Percentiles rank a stretch among this genome's conserved stretches.
phyloP scores from a whole-genome alignment of 2,113 vertebrate genomes.

The Zosterops borbonicus region DNA sequence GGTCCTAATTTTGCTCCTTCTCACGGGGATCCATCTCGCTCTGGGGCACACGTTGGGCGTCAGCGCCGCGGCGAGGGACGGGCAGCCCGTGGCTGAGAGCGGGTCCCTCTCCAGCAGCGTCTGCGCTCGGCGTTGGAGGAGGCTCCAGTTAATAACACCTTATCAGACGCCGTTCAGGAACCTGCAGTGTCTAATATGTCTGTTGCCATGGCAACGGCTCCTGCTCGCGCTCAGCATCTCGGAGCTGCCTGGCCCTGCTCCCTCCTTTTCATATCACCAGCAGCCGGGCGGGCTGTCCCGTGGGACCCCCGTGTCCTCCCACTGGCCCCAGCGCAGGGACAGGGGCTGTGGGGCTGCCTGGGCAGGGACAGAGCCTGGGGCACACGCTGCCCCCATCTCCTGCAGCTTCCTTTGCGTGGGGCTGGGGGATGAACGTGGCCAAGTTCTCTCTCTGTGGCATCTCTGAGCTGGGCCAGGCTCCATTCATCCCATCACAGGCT shows the following conservation, averaged over 20 bases:
- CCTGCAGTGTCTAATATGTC: constrained; percentile 79
- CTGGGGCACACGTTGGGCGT: neutral
- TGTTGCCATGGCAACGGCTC: constrained; percentile 76
- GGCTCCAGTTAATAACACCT: constrained; percentile 80
- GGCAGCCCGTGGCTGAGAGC: constrained; percentile 34
- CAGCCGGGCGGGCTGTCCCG: constrained; percentile 32
- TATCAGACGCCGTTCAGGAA: constrained; percentile 79
- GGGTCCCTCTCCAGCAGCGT: constrained; percentile 38
- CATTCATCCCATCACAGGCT: neutral
- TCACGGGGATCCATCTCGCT: neutral
- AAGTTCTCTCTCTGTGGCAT: neutral
- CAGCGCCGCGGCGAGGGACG: constrained; percentile 4
- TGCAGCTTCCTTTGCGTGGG: neutral
- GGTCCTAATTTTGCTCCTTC: neutral
- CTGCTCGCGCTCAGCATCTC: constrained; percentile 72
- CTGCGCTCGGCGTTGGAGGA: constrained; percentile 61
- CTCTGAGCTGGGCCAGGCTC: neutral
- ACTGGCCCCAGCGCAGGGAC: fast-evolving
- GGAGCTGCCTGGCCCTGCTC: constrained; percentile 37
- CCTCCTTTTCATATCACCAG: constrained; percentile 14
- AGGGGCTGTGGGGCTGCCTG: neutral
- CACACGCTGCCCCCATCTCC: fast-evolving
- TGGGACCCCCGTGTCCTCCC: neutral
- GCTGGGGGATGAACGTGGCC: neutral
- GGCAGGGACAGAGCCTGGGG: neutral